Evolutionary conservation across 30 jellyfish, hydroid and myxozoan species (phyloP), one percentile per base, ranked within the genome.

Genomic region (Morbakka virulenta): DNA sequence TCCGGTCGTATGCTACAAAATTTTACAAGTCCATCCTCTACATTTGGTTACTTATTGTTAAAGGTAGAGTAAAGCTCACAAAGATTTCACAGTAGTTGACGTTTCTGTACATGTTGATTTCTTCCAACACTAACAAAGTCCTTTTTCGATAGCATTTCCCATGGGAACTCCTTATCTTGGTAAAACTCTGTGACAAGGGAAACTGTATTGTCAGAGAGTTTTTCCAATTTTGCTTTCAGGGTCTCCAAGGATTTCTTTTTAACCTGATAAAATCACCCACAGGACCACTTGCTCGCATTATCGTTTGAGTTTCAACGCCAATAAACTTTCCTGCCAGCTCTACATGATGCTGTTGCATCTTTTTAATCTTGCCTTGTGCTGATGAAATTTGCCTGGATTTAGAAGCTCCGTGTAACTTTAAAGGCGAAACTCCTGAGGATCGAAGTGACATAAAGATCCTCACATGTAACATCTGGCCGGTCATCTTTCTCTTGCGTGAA

Each of bases 1-100:
- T 84, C 64, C 17, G 95, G 94, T 75, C 95, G 30, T 47, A 74
- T 63, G 25, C 31, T 77, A 72, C 93, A 84, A 51, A 76, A 85
- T 63, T 67, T 67, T 35, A 88, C 78, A 67, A 79, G 62, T 2
- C 89, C 89, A 29, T 67, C 3, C 23, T 86, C 53, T n/a, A 79
- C 29, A 36, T 64, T 35, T 50, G 83, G 94, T 32, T 52, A 21
- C 62, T 64, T 35, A 4, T 32, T 35, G 51, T 86, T 86, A 62
- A 77, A 86, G 25, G 75, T 49, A n/a, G 81, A 48, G 64, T 50
- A 80, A n/a, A n/a, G n/a, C n/a, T n/a, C n/a, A n/a, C n/a, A n/a
- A 25, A 86, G 51, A 64, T 67, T 86, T 50, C 94, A 69, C 29
- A 74, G 36, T 61, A 84, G 68, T 13, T 70, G 94, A 24, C 73